These are phyloP conservation scores for Rattus norvegicus DNA, from an alignment of 2,113 vertebrate species.

Conservation along the genomic window GRCr8 NC_086034.1:67892501-67893000, in stretches of 20 bases:
- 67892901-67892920: background rate
- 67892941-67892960: background rate
- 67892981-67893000: background rate
- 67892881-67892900: background rate
- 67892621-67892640: background rate
- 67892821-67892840: background rate
- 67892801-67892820: background rate
- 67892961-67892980: background rate
- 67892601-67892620: background rate
- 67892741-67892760: background rate
- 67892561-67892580: background rate
- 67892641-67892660: background rate
- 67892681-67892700: background rate
- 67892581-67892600: background rate
- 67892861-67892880: background rate
- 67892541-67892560: background rate
- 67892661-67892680: background rate
- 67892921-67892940: background rate
- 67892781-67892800: background rate
- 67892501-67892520: too few species aligned
- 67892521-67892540: too few species aligned
- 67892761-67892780: background rate
- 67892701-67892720: background rate
- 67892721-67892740: background rate
- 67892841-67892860: background rate